Evolutionary conservation across 2,797 vertebrate genomes (phyloP), one percentile per base, ranked within the genome.

Genomic region (Cirrhinus molitorella): DNA sequence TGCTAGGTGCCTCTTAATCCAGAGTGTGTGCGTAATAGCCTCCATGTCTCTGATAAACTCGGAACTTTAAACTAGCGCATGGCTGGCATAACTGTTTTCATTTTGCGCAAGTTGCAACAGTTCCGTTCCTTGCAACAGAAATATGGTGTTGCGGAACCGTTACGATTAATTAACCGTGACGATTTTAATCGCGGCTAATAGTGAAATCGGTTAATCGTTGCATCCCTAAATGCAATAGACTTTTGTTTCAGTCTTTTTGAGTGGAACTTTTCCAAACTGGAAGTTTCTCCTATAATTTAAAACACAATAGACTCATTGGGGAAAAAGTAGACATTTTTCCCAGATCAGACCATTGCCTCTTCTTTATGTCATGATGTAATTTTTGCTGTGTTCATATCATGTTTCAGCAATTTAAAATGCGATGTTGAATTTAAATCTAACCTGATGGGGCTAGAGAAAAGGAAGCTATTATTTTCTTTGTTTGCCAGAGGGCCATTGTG

Each of bases 401-500:
- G 7, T 59, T 31, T 57, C 19, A 43, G 14, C 23, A 14, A 47
- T 59, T 71, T 9, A 14, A 53, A 67, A 19, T 45, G 8, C 40
- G 17, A 2, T 59, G 19, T 72, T 63, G 40, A 8, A 43, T 43
- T 43, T 43, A 43, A 43, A 43, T 10, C 40, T 43, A 31, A 12
- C 23, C 65, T 63, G 51, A 77, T 63, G 23, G 16, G 47, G 31
- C 14, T n/a, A 37, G 40, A 57, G 80, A 70, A 57, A 31, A 40
- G 16, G 17, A 55, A 45, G 49, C 7, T 55, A 28, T 80, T 5
- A 12, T 23, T 49, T 47, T 66, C 19, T 68, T 49, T 71, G 80
- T 83, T 73, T 71, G 23, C 80, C 12, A 57, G 63, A 57, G 2
- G 16, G 57, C 47, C 45, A 53, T 55, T 57, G 34, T 57, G 11